A percentile compares a stretch with the other conserved stretches of the same genome.
Evolutionary conservation across 2,797 vertebrate genomes (phyloP).

Genomic region (Mastacembelus armatus): DNA sequence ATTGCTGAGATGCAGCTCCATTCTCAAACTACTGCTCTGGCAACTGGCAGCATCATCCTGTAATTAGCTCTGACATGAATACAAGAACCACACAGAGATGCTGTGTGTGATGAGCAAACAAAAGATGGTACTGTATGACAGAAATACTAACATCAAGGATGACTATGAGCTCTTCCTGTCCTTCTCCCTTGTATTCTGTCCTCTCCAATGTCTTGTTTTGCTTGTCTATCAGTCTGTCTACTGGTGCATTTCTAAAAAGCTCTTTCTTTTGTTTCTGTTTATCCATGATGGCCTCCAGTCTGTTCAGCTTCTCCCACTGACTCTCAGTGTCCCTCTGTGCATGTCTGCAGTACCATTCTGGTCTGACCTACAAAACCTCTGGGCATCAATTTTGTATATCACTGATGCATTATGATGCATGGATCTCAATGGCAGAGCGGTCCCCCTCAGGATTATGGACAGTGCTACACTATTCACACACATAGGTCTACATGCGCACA

Average conservation of each 20-base stretch:
- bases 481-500: not conserved
- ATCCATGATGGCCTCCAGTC: slow-evolving; percentile 22
- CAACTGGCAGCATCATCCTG: slow-evolving; percentile 53
- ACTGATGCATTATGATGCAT: slow-evolving; percentile 68
- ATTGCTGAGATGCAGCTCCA: slow-evolving; percentile 45
- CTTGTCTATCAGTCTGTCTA: slow-evolving; percentile 22
- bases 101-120: slow-evolving; percentile 64
- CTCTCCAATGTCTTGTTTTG: slow-evolving; percentile 10
- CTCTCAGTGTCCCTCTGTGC: slow-evolving; percentile 25
- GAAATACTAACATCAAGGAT: slow-evolving; percentile 53
- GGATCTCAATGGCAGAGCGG: slow-evolving; percentile 32
- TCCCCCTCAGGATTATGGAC: slow-evolving; percentile 34
- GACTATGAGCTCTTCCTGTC: slow-evolving; percentile 1
- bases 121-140: slow-evolving; percentile 55
- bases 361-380: slow-evolving; percentile 74
- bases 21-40: slow-evolving; percentile 69
- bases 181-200: not conserved
- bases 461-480: slow-evolving; percentile 35
- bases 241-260: not conserved
- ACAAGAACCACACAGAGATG: slow-evolving; percentile 51
- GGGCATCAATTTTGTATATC: slow-evolving; percentile 71
- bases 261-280: slow-evolving; percentile 21
- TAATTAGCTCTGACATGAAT: slow-evolving; percentile 73
- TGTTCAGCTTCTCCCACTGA: slow-evolving; percentile 30
- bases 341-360: slow-evolving; percentile 52